Conservation (phyloP, 2,113 vertebrate species). For the Xyrauchen texanus region DNA sequence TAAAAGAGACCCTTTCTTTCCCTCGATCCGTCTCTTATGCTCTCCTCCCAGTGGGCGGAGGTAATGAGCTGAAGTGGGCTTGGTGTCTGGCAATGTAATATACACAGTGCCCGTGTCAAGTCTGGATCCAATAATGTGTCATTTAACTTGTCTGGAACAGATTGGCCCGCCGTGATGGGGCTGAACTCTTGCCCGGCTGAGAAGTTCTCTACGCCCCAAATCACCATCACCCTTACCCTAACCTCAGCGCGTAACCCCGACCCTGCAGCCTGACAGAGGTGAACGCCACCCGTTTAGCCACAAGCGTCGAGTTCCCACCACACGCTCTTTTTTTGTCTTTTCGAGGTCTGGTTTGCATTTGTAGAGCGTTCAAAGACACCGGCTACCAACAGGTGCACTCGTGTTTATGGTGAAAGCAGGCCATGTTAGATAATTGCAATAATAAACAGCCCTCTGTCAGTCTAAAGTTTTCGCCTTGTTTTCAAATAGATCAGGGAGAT, state of each 20-base stretch:
- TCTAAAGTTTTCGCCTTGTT: not conserved
- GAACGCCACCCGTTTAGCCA: conserved; percentile 15
- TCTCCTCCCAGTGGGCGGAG: conserved; percentile 71
- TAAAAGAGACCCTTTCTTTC: conserved; percentile 61
- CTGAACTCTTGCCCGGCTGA: conserved; percentile 98
- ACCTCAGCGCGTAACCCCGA: conserved; percentile 64
- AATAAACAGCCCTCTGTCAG: conserved; percentile 45
- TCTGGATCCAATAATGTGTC: conserved; percentile 99
- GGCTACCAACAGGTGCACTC: conserved; percentile 85
- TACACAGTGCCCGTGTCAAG: conserved; percentile 87
- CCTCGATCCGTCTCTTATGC: conserved; percentile 46
- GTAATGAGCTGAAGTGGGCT: conserved; percentile 93
- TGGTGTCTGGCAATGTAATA: conserved; percentile 88
- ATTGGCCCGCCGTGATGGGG: conserved; percentile 92
- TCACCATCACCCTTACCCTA: conserved; percentile 46
- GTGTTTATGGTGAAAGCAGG: conserved; percentile 69
- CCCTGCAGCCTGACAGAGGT: conserved; percentile 70
- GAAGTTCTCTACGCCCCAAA: conserved; percentile 81
- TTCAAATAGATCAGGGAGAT: not conserved
- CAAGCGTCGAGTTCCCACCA: conserved; percentile 2
- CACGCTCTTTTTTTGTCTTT: conserved; percentile 6
- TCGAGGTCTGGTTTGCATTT: conserved; percentile 35
- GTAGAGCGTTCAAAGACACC: conserved; percentile 31
- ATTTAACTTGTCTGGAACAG: conserved; percentile 99
- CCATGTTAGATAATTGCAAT: conserved; percentile 56